Base-by-base conservation (phyloP, 1,140 invertebrate species). In the Phthorimaea operculella region DNA sequence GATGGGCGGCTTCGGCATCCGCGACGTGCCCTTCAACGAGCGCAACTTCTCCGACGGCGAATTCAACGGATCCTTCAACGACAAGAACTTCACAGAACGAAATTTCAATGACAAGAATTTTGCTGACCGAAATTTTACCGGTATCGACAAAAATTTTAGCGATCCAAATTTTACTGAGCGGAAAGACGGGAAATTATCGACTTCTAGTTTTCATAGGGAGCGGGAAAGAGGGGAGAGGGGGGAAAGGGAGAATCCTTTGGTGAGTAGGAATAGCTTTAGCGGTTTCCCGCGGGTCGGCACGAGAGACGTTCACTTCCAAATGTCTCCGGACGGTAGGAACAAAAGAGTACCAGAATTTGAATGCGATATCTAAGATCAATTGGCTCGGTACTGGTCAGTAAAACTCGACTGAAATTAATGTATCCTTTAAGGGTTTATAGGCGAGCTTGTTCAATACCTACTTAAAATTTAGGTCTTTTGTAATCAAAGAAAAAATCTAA, bases 261-360 rank as follows among this genome's bases (percentile, higher is more conserved):
- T 84, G 11, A 85, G 79, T 58, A 77, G 84, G 58, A 86, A 86
- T 59, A 86, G 84, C 55, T 86, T 86, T 57, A 86, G 79, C 50
- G 83, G 81, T 7, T 85, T 78, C 55, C 80, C 73, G 9, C 68
- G 79, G 53, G 72, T 84, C 33, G 68, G 73, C 1, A 64, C 74
- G 0, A 74, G 73, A 54, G 81, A 83, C 14, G 62, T 64, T 18
- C 81, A 85, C 54, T 81, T 85, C 45, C 76, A 81, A 59, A 75
- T 83, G 61, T 70, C 72, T 9, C 74, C 79, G 12, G 83, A 84
- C 39, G 82, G 80, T 12, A 66, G 84, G 12, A 86, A 84, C 65
- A 86, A 86, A 57, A 74, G 88, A 64, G 88, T 89, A 45, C 83
- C 88, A 7, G 88, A 89, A 75, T 89, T 89, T 60, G 88, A 89